phyloP scores from a whole-genome alignment of 2,888 invertebrate genomes.

The Xestia sexstrigata region DNA sequence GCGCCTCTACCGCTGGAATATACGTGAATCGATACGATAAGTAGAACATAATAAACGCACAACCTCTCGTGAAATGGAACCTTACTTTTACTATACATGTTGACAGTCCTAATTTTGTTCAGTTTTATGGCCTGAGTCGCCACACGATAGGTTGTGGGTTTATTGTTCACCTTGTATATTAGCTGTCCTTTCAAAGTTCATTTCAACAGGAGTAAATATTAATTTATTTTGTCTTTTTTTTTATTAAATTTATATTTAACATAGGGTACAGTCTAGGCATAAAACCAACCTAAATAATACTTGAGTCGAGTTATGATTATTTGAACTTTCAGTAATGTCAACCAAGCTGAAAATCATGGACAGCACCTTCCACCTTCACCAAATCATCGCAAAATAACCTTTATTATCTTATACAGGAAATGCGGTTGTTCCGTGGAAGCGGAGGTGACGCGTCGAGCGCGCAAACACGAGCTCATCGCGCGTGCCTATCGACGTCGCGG shows the following conservation, averaged over 20 bases:
- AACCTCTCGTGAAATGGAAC: neutral
- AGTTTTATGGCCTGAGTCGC: no score
- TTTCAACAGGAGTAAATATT: no score
- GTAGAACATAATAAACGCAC: no score
- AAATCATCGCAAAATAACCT: constrained; percentile 29
- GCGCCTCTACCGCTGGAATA: no score
- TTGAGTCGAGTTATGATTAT: neutral
- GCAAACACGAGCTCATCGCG: constrained; percentile 97
- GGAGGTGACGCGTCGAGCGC: constrained; percentile 90
- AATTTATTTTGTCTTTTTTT: no score
- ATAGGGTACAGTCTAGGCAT: neutral
- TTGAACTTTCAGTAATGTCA: neutral
- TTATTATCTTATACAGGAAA: constrained; percentile 87
- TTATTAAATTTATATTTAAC: neutral
- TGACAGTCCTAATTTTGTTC: no score
- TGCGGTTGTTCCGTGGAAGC: constrained; percentile 93
- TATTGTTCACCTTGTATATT: neutral
- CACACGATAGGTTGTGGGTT: no score
- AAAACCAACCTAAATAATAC: neutral
- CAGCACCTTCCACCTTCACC: neutral
- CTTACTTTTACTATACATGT: neutral
- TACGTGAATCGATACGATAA: no score
- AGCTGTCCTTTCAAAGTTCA: neutral
- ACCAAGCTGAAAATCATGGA: neutral
- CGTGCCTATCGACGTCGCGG: constrained; percentile 97